Conservation (phyloP, 1,140 invertebrate genomes). For the Wasmannia auropunctata region DNA sequence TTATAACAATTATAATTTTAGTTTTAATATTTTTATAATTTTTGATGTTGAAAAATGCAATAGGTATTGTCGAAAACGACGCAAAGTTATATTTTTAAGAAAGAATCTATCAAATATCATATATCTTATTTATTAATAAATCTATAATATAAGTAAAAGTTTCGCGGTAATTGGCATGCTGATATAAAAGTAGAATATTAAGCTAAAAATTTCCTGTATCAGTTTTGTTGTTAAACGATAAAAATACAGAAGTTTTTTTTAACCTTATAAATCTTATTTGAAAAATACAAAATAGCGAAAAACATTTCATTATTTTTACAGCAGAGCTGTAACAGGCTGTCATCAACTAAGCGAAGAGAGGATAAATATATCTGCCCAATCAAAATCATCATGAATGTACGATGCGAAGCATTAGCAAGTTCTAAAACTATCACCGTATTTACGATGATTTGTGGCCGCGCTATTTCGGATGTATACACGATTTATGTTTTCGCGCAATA, state of each 20-base stretch:
- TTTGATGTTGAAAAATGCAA: not conserved
- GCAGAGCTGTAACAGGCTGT: not conserved
- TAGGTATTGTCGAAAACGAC: not conserved
- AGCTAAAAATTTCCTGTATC: not conserved
- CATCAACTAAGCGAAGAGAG: not conserved
- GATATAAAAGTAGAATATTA: not conserved
- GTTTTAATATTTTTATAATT: not conserved
- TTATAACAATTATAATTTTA: not conserved
- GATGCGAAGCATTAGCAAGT: not conserved
- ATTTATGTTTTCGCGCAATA: conserved; percentile 42
- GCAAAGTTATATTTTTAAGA: not conserved
- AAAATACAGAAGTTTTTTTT: not conserved
- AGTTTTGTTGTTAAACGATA: not conserved
- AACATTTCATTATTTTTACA: not conserved
- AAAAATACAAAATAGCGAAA: not conserved
- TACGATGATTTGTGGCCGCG: conserved; percentile 58
- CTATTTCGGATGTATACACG: conserved; percentile 54
- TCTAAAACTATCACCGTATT: conserved; percentile 8
- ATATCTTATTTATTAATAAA: not conserved
- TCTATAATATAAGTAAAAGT: not conserved
- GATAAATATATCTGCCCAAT: not conserved
- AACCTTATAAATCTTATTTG: not conserved
- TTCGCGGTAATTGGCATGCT: not conserved
- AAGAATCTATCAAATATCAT: not conserved
- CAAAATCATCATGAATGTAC: not conserved